Conservation (phyloP, 2,113 vertebrate species). For the Martes martes region DNA sequence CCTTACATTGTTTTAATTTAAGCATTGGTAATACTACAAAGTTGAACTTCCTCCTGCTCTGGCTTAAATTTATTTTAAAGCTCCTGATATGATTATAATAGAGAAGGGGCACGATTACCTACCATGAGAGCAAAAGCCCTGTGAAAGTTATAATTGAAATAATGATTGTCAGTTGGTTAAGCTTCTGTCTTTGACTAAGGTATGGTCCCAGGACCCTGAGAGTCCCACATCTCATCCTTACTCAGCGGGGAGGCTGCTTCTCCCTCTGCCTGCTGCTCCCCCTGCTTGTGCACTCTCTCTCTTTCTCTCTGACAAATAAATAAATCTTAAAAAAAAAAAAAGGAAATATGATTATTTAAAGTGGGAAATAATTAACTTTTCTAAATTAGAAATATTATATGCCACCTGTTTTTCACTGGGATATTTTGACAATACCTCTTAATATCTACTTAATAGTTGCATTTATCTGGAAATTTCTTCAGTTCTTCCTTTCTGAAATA, state of each 20-base stretch:
- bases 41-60: neutral
- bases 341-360: constrained; percentile 3
- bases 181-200: neutral
- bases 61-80: constrained; percentile 35
- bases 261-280: too few species aligned
- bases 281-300: neutral
- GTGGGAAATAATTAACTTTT: constrained; percentile 44
- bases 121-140: neutral
- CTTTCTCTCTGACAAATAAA: neutral
- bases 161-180: neutral
- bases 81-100: neutral
- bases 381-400: constrained; percentile 7
- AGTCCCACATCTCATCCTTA: too few species aligned
- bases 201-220: neutral
- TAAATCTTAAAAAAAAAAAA: neutral
- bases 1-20: constrained; percentile 11
- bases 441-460: neutral
- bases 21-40: neutral
- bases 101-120: constrained; percentile 5
- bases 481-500: neutral
- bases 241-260: too few species aligned
- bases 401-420: neutral
- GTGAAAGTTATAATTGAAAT: constrained; percentile 19
- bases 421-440: constrained; percentile 1
- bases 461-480: neutral